Conservation (phyloP, 2,888 invertebrate genomes). For the Orchestes rusci region DNA sequence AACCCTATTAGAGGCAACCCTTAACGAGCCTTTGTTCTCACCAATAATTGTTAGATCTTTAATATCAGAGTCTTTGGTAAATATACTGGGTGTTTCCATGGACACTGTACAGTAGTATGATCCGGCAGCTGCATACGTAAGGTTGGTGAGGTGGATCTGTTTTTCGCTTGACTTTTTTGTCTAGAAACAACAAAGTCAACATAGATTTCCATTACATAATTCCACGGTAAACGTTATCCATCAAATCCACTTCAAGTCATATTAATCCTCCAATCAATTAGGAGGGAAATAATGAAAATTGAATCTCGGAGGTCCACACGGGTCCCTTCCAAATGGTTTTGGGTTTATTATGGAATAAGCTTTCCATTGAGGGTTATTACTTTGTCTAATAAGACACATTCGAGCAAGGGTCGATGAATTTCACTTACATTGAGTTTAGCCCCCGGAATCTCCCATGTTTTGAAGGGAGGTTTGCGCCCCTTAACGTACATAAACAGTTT, state of each 20-base stretch:
- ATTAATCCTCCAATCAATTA: too few relatives aligned
- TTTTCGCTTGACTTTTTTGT: constrained; percentile 50
- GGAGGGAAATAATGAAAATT: too few relatives aligned
- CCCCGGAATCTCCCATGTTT: constrained; percentile 60
- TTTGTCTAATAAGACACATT: too few relatives aligned
- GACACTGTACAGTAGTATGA: constrained; percentile 77
- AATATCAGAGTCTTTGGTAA: constrained; percentile 70
- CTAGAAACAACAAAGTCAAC: too few relatives aligned
- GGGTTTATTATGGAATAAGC: too few relatives aligned
- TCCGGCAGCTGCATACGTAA: constrained; percentile 73
- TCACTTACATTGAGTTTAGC: constrained; percentile 68
- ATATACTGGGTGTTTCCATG: constrained; percentile 68
- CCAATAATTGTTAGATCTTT: constrained; percentile 75
- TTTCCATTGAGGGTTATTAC: too few relatives aligned
- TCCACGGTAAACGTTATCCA: too few relatives aligned
- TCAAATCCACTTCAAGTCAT: too few relatives aligned
- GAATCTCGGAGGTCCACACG: too few relatives aligned
- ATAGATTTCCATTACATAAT: too few relatives aligned
- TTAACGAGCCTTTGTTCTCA: constrained; percentile 4
- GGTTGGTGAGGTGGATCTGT: constrained; percentile 62
- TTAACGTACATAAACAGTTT: constrained; percentile 78
- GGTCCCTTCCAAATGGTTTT: too few relatives aligned
- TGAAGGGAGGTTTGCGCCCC: constrained; percentile 67
- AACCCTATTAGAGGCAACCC: background rate
- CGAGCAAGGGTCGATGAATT: too few relatives aligned